phyloP scores from a whole-genome alignment of 2,113 vertebrate species.

The Embiotoca jacksoni region DNA sequence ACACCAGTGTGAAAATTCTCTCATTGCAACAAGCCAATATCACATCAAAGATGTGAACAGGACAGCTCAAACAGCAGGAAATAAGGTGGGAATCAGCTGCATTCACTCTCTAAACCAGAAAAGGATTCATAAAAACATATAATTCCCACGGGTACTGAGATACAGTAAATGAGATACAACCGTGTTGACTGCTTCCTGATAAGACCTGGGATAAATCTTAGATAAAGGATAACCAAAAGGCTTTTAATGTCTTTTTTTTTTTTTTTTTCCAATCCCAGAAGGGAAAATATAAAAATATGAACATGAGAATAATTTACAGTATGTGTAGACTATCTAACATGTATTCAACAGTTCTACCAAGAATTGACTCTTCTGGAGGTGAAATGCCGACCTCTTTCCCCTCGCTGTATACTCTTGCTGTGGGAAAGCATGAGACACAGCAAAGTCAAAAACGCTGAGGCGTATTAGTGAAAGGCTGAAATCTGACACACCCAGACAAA shows the following conservation, averaged over 20 bases:
- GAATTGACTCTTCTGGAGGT: conserved; percentile 5
- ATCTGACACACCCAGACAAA: conserved; percentile 62
- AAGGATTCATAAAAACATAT: background rate
- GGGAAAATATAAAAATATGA: background rate
- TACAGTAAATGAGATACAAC: background rate
- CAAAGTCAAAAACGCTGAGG: conserved; percentile 36
- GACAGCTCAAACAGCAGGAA: conserved; percentile 15
- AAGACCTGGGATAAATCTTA: background rate
- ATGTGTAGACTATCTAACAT: conserved; percentile 10
- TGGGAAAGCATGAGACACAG: conserved; percentile 62
- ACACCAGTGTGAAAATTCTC: conserved; percentile 30
- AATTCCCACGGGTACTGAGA: background rate
- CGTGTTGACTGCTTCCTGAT: background rate
- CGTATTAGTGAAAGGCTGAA: conserved; percentile 47
- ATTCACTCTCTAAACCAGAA: conserved; percentile 6
- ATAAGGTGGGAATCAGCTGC: background rate
- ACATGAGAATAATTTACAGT: background rate
- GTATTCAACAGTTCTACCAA: conserved; percentile 9
- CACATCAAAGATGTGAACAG: conserved; percentile 12
- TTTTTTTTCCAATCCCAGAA: background rate
- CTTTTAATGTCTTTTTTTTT: background rate
- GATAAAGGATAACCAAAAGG: background rate
- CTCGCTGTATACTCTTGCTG: conserved; percentile 40
- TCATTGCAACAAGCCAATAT: conserved; percentile 4
- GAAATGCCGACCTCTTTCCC: conserved; percentile 2